Evolutionary conservation across 2,113 vertebrate genomes (phyloP).

Genomic region (Otolemur garnettii): DNA sequence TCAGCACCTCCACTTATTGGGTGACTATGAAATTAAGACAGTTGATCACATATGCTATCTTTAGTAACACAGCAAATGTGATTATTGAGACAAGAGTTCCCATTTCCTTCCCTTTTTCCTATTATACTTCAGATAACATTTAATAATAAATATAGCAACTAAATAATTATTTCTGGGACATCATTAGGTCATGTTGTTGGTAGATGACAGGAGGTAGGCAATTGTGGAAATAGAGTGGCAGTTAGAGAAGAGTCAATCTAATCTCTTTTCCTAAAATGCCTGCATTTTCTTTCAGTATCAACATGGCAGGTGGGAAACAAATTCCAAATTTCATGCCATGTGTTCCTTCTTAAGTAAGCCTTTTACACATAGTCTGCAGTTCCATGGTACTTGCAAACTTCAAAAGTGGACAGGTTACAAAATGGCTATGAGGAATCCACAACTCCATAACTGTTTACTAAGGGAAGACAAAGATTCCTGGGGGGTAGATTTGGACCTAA

Average conservation of each 20-base stretch:
- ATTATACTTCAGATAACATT: background rate
- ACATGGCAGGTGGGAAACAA: background rate
- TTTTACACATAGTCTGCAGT: background rate
- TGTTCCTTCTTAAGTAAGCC: background rate
- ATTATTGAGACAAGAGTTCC: background rate
- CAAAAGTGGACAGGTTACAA: background rate
- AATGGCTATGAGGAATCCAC: background rate
- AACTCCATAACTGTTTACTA: background rate
- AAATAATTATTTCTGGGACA: background rate
- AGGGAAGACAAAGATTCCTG: background rate
- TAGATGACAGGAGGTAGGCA: background rate
- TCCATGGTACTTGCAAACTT: background rate
- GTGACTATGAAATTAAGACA: slow-evolving; percentile 2
- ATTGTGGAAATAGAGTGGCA: background rate
- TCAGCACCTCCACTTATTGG: background rate
- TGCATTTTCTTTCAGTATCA: background rate
- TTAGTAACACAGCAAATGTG: background rate
- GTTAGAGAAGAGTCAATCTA: background rate
- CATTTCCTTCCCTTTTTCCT: slow-evolving; percentile 46
- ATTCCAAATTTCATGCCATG: background rate
- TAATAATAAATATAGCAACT: background rate
- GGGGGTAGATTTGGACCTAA: background rate
- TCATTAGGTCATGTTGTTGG: background rate
- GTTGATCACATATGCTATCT: background rate
- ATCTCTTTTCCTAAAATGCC: background rate